These are phyloP conservation scores for Chloebia gouldiae DNA, from an alignment of 2,113 vertebrate genomes.

Conservation along the genomic window DNA sequence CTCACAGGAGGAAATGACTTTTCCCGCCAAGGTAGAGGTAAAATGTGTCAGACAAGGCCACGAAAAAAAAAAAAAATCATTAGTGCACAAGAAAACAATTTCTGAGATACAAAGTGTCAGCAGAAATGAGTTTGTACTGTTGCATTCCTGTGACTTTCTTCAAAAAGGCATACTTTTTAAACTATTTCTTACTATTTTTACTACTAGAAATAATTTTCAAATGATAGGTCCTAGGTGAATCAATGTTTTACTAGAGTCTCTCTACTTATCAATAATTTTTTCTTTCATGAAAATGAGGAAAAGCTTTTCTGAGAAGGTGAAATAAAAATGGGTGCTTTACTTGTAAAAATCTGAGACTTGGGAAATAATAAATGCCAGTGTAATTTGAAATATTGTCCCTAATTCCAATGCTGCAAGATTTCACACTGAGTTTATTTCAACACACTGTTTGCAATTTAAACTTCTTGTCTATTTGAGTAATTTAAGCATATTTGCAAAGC, in stretches of 20 bases:
- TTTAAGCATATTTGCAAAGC: not conserved
- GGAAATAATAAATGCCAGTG: not conserved
- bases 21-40: slow-evolving; percentile 34
- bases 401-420: not conserved
- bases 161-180: not conserved
- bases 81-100: slow-evolving; percentile 26
- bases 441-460: not conserved
- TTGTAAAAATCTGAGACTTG: not conserved
- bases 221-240: not conserved
- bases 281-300: not conserved
- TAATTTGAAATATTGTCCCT: not conserved
- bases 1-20: slow-evolving; percentile 21
- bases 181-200: not conserved
- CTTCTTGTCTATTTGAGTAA: not conserved
- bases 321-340: not conserved
- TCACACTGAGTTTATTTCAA: not conserved
- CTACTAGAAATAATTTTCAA: not conserved
- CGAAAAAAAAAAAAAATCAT: not conserved
- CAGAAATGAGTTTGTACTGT: slow-evolving; percentile 2
- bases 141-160: not conserved
- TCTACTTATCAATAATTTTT: not conserved
- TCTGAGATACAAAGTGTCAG: not conserved
- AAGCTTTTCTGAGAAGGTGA: not conserved
- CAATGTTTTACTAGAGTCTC: not conserved
- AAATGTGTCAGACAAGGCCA: slow-evolving; percentile 24